phyloP scores from a whole-genome alignment of 2,113 vertebrate species.

The Hydrochoerus hydrochaeris region DNA sequence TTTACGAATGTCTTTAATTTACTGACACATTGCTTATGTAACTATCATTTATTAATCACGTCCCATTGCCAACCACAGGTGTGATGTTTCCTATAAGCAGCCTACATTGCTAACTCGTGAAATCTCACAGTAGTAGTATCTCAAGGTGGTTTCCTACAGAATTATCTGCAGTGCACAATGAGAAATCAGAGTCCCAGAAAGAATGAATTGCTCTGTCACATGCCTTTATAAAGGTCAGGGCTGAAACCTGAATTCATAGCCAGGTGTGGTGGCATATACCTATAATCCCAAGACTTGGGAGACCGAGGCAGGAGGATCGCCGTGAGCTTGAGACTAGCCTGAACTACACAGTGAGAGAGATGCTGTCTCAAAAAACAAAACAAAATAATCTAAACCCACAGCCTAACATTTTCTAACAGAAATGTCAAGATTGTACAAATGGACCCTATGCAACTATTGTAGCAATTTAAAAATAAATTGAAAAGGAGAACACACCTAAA shows the following conservation, averaged over 20 bases:
- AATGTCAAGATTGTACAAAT: not conserved
- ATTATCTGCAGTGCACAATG: not conserved
- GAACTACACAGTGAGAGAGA: not conserved
- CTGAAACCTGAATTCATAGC: not conserved
- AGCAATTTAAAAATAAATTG: not conserved
- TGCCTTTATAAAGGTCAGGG: not conserved
- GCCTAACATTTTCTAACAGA: not conserved
- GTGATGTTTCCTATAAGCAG: not conserved
- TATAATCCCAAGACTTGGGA: not conserved
- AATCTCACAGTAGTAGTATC: not conserved
- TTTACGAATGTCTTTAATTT: not conserved
- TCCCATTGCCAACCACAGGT: not conserved
- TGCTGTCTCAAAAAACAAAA: not conserved
- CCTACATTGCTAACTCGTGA: not conserved
- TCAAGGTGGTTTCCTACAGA: not conserved
- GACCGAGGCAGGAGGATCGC: not conserved
- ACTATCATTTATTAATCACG: constrained; percentile 10
- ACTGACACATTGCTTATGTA: not conserved
- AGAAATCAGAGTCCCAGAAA: not conserved
- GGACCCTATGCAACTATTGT: not conserved
- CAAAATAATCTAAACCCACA: not conserved
- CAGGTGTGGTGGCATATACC: not conserved
- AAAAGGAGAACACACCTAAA: not conserved
- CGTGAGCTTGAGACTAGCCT: not conserved
- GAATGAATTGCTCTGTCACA: not conserved